These are phyloP conservation scores for Avahi laniger DNA, from an alignment of 2,797 vertebrate species.

Conservation along the genomic window DNA sequence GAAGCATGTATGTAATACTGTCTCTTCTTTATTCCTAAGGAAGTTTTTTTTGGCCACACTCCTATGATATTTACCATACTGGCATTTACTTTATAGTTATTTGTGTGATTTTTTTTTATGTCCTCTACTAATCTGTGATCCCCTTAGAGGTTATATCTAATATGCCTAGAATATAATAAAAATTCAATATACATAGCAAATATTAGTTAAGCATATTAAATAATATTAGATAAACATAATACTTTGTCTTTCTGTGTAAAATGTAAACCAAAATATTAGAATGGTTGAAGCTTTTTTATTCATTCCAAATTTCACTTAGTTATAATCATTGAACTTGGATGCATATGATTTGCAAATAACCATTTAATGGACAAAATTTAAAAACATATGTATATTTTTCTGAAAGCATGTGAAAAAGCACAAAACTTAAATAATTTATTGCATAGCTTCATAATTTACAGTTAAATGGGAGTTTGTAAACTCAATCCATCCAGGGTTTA, in stretches of 20 bases:
- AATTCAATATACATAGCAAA: background rate
- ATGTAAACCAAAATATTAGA: background rate
- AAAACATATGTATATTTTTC: background rate
- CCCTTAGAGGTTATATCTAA: background rate
- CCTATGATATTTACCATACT: background rate
- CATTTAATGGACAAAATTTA: background rate
- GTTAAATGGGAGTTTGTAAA: background rate
- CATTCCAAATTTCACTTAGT: background rate
- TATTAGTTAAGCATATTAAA: background rate
- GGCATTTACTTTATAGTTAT: background rate
- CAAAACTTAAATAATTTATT: background rate
- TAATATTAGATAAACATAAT: background rate
- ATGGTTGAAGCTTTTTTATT: background rate
- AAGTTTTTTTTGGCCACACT: background rate
- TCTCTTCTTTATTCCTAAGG: background rate
- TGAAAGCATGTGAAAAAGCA: background rate
- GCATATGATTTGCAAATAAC: background rate
- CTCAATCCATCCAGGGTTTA: background rate
- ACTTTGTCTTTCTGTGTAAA: background rate
- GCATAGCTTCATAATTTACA: background rate
- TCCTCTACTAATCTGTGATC: background rate
- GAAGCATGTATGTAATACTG: background rate
- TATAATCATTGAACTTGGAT: background rate
- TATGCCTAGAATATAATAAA: background rate
- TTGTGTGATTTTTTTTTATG: background rate